phyloP scores from a whole-genome alignment of 2,888 invertebrate genomes.

The Microchrysa polita region DNA sequence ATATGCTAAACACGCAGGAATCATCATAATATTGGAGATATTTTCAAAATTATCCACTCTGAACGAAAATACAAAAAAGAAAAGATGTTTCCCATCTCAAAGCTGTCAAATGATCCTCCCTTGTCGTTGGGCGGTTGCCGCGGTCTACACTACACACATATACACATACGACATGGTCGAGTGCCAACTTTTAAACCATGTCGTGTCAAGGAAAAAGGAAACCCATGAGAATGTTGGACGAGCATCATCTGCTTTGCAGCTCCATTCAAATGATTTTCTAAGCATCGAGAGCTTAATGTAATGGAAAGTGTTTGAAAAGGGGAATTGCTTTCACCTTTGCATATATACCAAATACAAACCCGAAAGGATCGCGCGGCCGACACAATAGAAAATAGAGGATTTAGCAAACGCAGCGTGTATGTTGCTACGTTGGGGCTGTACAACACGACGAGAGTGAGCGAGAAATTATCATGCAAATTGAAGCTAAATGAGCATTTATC shows the following conservation, averaged over 20 bases:
- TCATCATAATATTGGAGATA: constrained; percentile 35
- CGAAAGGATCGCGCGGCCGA: too few species aligned
- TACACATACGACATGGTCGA: neutral
- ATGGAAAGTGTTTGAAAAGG: constrained; percentile 8
- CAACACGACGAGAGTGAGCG: neutral
- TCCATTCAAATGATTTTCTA: constrained; percentile 2
- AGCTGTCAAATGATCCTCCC: neutral
- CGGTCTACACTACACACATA: neutral
- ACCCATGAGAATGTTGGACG: neutral
- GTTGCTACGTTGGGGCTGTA: too few species aligned
- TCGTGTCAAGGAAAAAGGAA: too few species aligned
- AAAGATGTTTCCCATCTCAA: neutral
- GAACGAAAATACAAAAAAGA: neutral
- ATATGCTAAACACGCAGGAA: constrained; percentile 15
- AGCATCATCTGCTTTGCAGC: constrained; percentile 12
- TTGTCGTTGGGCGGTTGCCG: neutral
- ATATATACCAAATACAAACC: constrained; percentile 1
- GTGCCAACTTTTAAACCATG: too few species aligned
- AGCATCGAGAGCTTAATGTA: constrained; percentile 6
- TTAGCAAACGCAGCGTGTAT: neutral
- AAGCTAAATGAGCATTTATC: constrained; percentile 41
- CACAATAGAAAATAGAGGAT: too few species aligned
- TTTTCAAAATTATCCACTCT: constrained; percentile 23
- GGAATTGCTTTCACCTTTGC: neutral
- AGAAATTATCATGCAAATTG: constrained; percentile 39